These are phyloP conservation scores for Torymus texanus DNA, from an alignment of 2,888 invertebrate species.

Conservation along the genomic window DNA sequence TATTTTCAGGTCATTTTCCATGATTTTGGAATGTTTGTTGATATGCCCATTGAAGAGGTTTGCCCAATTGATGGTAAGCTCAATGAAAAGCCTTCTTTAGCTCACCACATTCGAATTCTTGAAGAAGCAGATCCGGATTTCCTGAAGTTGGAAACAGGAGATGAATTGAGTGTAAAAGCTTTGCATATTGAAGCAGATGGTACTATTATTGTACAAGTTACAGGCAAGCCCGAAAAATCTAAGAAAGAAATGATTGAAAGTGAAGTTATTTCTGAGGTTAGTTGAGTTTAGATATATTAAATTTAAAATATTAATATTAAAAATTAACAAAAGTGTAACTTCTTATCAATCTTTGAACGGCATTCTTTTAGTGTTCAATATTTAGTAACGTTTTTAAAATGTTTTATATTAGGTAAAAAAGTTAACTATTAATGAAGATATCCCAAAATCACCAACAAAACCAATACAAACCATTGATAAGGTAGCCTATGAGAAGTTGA, in stretches of 20 bases:
- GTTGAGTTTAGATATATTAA: background rate
- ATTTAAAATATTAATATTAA: too few relatives aligned
- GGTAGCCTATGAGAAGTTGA: slow-evolving; percentile 9
- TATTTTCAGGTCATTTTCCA: slow-evolving; percentile 35
- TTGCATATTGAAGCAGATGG: slow-evolving; percentile 31
- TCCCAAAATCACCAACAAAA: background rate
- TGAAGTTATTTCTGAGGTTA: background rate
- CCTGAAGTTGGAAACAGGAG: slow-evolving; percentile 47
- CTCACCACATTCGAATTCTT: slow-evolving; percentile 58
- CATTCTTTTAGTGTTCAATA: too few relatives aligned
- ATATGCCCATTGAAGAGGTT: slow-evolving; percentile 35
- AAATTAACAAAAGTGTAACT: too few relatives aligned
- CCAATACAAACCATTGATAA: background rate
- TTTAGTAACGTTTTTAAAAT: too few relatives aligned
- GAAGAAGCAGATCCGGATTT: slow-evolving; percentile 21
- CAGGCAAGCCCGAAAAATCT: background rate
- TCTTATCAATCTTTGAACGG: too few relatives aligned
- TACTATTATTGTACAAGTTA: slow-evolving; percentile 30
- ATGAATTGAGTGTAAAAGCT: slow-evolving; percentile 59
- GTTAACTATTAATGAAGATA: too few relatives aligned
- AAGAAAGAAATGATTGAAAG: background rate
- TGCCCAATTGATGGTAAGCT: slow-evolving; percentile 49
- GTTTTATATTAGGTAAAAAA: too few relatives aligned
- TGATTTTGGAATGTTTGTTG: slow-evolving; percentile 44
- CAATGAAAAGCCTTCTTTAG: slow-evolving; percentile 50